Conservation (phyloP, 2,888 invertebrate genomes). For the Polia nebulosa region DNA sequence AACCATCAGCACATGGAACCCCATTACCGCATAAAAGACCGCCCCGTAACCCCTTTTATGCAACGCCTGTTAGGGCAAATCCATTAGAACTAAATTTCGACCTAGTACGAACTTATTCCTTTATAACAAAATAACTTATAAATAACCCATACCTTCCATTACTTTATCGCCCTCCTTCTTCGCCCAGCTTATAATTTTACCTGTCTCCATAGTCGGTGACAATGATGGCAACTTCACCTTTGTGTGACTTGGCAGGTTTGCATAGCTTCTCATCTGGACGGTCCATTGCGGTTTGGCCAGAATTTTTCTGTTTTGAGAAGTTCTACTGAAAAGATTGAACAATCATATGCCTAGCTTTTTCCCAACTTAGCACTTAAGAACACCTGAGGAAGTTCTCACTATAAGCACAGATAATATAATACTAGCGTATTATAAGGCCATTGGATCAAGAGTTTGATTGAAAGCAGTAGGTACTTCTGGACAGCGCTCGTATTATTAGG, state of each 20-base stretch:
- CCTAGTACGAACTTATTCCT: no score
- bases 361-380: not conserved
- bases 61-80: no score
- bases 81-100: no score
- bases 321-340: conserved; percentile 68
- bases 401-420: not conserved
- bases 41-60: no score
- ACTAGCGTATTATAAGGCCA: no score
- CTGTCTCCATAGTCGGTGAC: conserved; percentile 99
- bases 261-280: conserved; percentile 87
- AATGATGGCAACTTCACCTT: conserved; percentile 97
- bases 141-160: conserved; percentile 93
- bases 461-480: no score
- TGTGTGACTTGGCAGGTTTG: conserved; percentile 93
- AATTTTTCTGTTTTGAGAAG: conserved; percentile 69
- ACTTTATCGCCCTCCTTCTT: conserved; percentile 98
- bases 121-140: not conserved
- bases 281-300: conserved; percentile 81
- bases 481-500: no score
- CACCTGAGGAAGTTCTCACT: not conserved
- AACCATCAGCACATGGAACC: no score
- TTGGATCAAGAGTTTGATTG: no score
- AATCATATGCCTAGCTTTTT: not conserved
- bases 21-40: no score
- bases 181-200: conserved; percentile 98